A percentile compares a stretch with the other conserved stretches of the same genome.
These are phyloP conservation scores for Cantharis rustica DNA, from an alignment of 2,888 invertebrate genomes.

Conservation along the genomic window DNA sequence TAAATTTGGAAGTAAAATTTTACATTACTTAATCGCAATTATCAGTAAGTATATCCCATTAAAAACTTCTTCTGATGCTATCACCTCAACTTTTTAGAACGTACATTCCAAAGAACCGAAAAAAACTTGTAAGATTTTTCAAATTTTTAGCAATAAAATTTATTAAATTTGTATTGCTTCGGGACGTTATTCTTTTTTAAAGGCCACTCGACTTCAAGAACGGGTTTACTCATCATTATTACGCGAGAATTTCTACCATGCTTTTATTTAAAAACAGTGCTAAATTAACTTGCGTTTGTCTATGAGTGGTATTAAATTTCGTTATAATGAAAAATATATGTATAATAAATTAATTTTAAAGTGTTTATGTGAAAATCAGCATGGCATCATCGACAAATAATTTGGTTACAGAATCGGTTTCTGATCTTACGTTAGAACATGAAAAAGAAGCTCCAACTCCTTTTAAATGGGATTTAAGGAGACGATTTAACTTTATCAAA, in stretches of 20 bases:
- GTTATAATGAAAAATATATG: not conserved
- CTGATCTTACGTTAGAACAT: constrained; percentile 32
- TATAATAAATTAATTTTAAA: not conserved
- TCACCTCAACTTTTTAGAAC: not conserved
- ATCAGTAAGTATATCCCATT: not conserved
- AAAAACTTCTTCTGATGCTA: not conserved
- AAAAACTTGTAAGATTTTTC: not conserved
- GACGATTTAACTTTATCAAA: constrained; percentile 27
- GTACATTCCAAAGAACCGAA: not conserved
- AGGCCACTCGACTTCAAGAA: constrained; percentile 13
- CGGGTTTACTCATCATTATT: constrained; percentile 18
- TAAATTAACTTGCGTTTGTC: not conserved
- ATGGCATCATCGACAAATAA: constrained; percentile 48
- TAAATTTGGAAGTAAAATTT: not conserved
- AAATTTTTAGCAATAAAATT: not conserved
- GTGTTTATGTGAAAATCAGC: not conserved
- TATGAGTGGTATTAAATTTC: not conserved
- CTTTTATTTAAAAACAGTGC: not conserved
- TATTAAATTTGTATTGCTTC: not conserved
- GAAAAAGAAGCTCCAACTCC: constrained; percentile 34
- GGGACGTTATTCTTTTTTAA: constrained; percentile 5
- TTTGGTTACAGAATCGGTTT: constrained; percentile 43
- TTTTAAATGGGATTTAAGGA: constrained; percentile 13
- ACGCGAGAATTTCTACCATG: constrained; percentile 1
- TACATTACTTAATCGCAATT: not conserved